Evolutionary conservation across 2,888 invertebrate species (phyloP).

Genomic region (Acleris cristana): DNA sequence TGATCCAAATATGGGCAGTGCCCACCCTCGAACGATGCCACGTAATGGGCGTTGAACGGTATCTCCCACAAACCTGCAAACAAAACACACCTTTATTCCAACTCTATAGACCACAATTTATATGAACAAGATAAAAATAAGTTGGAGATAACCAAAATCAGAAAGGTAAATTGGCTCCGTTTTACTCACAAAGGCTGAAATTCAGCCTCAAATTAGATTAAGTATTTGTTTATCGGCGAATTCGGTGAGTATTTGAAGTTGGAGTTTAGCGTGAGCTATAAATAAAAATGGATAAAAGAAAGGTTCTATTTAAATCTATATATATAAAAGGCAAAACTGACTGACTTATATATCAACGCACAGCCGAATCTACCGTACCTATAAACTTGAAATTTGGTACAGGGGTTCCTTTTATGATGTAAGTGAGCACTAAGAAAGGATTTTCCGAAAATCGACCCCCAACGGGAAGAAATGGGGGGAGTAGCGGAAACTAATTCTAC

Average conservation of each 20-base stretch:
- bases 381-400: no score
- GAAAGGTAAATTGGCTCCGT: conserved; percentile 35
- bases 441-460: no score
- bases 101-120: background rate
- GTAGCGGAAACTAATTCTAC: no score
- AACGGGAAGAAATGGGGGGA: no score
- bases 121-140: conserved; percentile 6
- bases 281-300: background rate
- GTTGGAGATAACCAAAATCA: conserved; percentile 29
- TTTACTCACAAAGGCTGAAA: conserved; percentile 32
- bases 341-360: no score
- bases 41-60: conserved; percentile 94
- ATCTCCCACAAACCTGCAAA: conserved; percentile 93
- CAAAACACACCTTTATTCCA: conserved; percentile 13
- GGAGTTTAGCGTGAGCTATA: background rate
- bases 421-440: no score
- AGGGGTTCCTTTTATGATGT: no score
- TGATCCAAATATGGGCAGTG: conserved; percentile 96
- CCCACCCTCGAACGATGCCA: conserved; percentile 94
- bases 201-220: conserved; percentile 32
- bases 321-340: no score
- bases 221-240: conserved; percentile 27
- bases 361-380: no score
- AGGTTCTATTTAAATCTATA: no score
- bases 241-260: conserved; percentile 7